These are phyloP conservation scores for Lasioglossum malachurum DNA, from an alignment of 2,888 invertebrate genomes.

Conservation along the genomic window DNA sequence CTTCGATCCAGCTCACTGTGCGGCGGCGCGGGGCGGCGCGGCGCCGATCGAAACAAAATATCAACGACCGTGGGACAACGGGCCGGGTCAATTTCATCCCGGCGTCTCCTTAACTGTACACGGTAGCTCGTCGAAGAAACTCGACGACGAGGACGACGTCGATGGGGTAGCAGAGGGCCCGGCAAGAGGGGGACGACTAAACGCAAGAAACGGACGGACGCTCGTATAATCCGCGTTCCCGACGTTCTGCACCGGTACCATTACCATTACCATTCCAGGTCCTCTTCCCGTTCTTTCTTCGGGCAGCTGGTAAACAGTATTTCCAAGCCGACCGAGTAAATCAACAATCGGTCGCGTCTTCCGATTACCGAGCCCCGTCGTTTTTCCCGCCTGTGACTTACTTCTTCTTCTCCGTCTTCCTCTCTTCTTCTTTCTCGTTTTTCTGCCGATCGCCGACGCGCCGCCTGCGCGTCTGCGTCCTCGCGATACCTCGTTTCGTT, in stretches of 20 bases:
- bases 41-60: slow-evolving; percentile 31
- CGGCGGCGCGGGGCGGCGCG: too few species aligned
- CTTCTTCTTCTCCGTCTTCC: slow-evolving; percentile 24
- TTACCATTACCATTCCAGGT: slow-evolving; percentile 72
- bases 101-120: slow-evolving; percentile 78
- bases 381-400: slow-evolving; percentile 49
- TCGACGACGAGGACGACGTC: slow-evolving; percentile 48
- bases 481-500: slow-evolving; percentile 27
- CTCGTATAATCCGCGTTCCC: slow-evolving; percentile 70
- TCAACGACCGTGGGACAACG: slow-evolving; percentile 72
- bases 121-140: slow-evolving; percentile 53
- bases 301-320: slow-evolving; percentile 63
- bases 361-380: slow-evolving; percentile 50
- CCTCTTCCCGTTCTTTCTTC: slow-evolving; percentile 53
- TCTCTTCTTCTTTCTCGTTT: background rate
- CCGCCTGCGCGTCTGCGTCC: background rate
- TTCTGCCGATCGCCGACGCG: background rate
- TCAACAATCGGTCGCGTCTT: slow-evolving; percentile 66
- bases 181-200: background rate
- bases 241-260: slow-evolving; percentile 72
- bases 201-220: slow-evolving; percentile 68
- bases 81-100: slow-evolving; percentile 72
- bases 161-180: slow-evolving; percentile 32
- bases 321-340: slow-evolving; percentile 66
- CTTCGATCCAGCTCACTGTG: too few species aligned